phyloP scores from a whole-genome alignment of 1,140 invertebrate genomes.

The Bombyx mandarina region DNA sequence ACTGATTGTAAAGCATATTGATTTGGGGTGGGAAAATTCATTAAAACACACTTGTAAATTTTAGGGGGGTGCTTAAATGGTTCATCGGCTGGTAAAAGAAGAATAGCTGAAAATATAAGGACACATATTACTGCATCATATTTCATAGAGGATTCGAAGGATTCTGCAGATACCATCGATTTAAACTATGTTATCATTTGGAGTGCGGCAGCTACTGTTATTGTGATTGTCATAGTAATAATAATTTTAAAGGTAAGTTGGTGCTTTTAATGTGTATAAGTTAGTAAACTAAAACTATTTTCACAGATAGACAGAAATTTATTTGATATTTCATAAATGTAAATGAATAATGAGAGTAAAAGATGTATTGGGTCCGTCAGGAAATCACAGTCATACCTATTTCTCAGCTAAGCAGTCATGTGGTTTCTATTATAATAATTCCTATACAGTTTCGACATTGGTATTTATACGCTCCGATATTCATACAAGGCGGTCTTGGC shows the following conservation, averaged over 20 bases:
- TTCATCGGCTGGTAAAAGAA: conserved; percentile 58
- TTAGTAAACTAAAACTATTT: no score
- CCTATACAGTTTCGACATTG: no score
- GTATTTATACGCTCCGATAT: no score
- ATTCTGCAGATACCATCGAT: conserved; percentile 32
- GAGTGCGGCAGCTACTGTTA: conserved; percentile 30
- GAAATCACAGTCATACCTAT: no score
- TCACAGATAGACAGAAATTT: no score
- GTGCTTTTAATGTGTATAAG: not conserved
- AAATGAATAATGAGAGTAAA: no score
- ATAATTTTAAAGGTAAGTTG: conserved; percentile 45
- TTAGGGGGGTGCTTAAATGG: conserved; percentile 57
- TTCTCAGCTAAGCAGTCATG: no score
- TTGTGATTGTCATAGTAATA: conserved; percentile 27
- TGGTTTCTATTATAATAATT: no score
- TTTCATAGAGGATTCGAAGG: conserved; percentile 50
- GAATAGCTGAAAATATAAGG: conserved; percentile 55
- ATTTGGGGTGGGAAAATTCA: not conserved
- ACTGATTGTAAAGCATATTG: not conserved
- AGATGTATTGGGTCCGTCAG: no score
- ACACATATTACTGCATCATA: conserved; percentile 52
- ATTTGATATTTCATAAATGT: no score
- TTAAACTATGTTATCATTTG: conserved; percentile 39
- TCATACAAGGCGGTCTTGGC: no score
- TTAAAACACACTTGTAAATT: conserved; percentile 8